Evolutionary conservation across 2,113 vertebrate species (phyloP).

Genomic region (Campylomormyrus numenius): DNA sequence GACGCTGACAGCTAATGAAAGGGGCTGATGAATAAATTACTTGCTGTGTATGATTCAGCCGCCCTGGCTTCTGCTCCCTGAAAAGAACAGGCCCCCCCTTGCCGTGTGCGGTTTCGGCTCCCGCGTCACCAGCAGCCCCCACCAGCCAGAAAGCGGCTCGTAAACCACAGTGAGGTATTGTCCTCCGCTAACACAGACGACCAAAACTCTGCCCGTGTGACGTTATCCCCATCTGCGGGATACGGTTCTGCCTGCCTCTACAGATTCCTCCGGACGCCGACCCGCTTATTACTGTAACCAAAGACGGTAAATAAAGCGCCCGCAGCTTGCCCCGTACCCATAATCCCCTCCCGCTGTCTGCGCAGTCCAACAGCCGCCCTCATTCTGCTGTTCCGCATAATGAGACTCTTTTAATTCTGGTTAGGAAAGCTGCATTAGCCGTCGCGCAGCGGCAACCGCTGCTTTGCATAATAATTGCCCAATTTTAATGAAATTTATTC

Average conservation of each 20-base stretch:
- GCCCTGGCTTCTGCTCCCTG: neutral
- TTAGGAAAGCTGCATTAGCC: neutral
- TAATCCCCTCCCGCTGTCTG: neutral
- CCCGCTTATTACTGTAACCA: conserved; percentile 19
- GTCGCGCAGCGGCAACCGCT: neutral
- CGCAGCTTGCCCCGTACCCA: conserved; percentile 2
- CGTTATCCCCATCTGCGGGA: neutral
- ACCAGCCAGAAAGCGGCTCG: neutral
- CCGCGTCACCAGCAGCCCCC: neutral
- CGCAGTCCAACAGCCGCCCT: neutral
- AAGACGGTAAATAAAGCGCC: neutral
- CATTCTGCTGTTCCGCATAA: neutral
- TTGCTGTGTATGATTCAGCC: neutral
- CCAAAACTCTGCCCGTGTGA: neutral
- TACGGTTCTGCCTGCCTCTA: conserved; percentile 15
- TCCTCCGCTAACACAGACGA: neutral
- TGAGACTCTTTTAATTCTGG: neutral
- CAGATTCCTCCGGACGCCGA: conserved; percentile 14
- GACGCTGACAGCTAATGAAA: conserved; percentile 15
- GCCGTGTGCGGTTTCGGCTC: neutral
- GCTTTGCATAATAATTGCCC: neutral
- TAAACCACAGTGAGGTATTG: conserved; percentile 17
- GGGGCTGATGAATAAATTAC: conserved; percentile 13
- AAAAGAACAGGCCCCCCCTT: neutral
- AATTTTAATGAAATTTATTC: conserved; percentile 1